phyloP scores from a whole-genome alignment of 2,113 vertebrate genomes.

The Dipodomys merriami region DNA sequence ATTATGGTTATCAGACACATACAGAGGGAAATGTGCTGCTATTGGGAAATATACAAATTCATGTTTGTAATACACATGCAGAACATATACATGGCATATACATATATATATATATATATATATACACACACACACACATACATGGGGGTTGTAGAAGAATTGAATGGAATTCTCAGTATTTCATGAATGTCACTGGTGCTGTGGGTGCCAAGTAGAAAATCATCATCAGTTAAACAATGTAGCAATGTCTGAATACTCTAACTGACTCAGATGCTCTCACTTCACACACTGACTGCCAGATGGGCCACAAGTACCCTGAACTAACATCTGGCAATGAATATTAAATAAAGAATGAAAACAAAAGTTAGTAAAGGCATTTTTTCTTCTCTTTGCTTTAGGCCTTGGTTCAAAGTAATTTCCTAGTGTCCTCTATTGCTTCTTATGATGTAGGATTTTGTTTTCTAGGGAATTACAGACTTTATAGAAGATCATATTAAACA shows the following conservation, averaged over 20 bases:
- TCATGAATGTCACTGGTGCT: neutral
- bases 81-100: neutral
- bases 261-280: slow-evolving; percentile 21
- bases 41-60: too few relatives aligned
- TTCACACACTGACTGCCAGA: slow-evolving; percentile 65
- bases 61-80: neutral
- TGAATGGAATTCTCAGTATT: neutral
- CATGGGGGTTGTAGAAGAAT: neutral
- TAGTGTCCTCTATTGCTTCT: slow-evolving; percentile 73
- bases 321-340: slow-evolving; percentile 75
- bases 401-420: slow-evolving; percentile 70
- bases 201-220: neutral
- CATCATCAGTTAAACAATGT: neutral
- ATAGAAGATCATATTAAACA: slow-evolving; percentile 77
- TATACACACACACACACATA: neutral
- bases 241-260: neutral
- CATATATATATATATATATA: neutral
- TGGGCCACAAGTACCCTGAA: slow-evolving; percentile 68
- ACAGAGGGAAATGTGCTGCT: neutral
- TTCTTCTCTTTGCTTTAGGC: slow-evolving; percentile 64
- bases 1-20: neutral
- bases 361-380: slow-evolving; percentile 71
- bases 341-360: slow-evolving; percentile 70
- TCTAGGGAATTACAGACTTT: slow-evolving; percentile 60
- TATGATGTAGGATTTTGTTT: slow-evolving; percentile 74